Conservation (phyloP, 1,140 invertebrate species). For the Acyrthosiphon pisum region DNA sequence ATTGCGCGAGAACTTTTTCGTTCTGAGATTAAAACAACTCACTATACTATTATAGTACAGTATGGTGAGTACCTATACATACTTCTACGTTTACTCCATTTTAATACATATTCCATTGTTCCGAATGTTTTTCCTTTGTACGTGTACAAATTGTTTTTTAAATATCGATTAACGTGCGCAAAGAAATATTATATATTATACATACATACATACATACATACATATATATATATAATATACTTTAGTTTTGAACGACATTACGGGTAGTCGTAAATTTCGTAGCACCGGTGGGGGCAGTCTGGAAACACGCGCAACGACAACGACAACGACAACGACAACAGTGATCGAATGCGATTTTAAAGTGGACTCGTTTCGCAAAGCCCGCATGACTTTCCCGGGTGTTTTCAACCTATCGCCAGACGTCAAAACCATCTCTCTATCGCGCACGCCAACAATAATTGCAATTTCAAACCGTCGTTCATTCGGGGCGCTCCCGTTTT, state of each 20-base stretch:
- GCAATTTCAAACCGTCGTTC: not conserved
- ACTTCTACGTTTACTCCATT: not conserved
- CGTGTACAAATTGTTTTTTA: not conserved
- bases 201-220: not conserved
- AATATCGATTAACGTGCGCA: constrained; percentile 2
- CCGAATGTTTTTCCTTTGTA: not conserved
- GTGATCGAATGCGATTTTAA: constrained; percentile 27
- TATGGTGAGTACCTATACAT: not conserved
- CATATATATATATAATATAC: not conserved
- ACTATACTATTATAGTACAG: no score
- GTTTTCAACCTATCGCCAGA: not conserved
- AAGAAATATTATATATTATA: not conserved
- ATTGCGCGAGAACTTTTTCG: not conserved
- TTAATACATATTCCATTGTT: not conserved
- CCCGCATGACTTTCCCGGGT: not conserved
- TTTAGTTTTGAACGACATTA: not conserved
- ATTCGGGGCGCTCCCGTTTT: not conserved
- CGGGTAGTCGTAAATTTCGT: not conserved
- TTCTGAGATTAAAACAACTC: not conserved
- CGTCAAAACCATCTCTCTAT: not conserved
- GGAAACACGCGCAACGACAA: not conserved
- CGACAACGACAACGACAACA: not conserved
- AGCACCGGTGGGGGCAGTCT: not conserved
- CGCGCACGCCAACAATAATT: not conserved
- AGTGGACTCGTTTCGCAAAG: not conserved